Base-by-base conservation (phyloP, 2,888 invertebrate genomes). In the Hemistola chrysoprasaria region DNA sequence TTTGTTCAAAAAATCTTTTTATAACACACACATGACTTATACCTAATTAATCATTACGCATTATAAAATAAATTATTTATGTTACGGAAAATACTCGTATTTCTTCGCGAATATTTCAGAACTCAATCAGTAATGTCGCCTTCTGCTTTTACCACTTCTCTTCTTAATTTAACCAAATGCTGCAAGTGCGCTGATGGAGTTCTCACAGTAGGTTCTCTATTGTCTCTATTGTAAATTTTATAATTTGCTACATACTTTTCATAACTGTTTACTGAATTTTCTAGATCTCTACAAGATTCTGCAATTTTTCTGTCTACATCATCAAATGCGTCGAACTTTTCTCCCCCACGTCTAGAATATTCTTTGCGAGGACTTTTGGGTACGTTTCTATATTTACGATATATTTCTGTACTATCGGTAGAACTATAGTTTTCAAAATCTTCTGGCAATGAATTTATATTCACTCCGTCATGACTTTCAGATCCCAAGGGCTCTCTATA, bases 111-210 rank as follows among this genome's bases (percentile, higher is more conserved):
- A 16, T 16, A 16, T 16, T 16, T 16, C 16, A 3, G 2, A 16
- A 3, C 4, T 16, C 16, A 65, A 22, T 76, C 71, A 7, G 68
- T 67, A 11, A 65, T 79, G 26, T 90, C 87, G 49, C 82, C 80
- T 29, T 90, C 84, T n/a, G 76, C 78, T 61, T 85, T 86, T 0
- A 92, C 82, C 8, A 91, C 82, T 53, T 91, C 87, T 57, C 83
- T 81, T 52, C 92, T 76, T 69, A 92, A 72, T 37, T 84, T 77
- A 6, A 91, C 90, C 47, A 92, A 78, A 65, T 92, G 90, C 53
- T 86, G 88, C 40, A 92, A 66, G 72, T 91, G 92, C 45, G 90
- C 88, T 37, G 90, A 91, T 0, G 92, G 92, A 5, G 72, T 76
- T 9, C 72, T 61, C n/a, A 38, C 34, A n/a, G 22, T 22, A 11